Percentiles rank a stretch among this genome's conserved stretches.
These are phyloP conservation scores for Hestina assimilis DNA, from an alignment of 1,140 invertebrate species.

Conservation along the genomic window DNA sequence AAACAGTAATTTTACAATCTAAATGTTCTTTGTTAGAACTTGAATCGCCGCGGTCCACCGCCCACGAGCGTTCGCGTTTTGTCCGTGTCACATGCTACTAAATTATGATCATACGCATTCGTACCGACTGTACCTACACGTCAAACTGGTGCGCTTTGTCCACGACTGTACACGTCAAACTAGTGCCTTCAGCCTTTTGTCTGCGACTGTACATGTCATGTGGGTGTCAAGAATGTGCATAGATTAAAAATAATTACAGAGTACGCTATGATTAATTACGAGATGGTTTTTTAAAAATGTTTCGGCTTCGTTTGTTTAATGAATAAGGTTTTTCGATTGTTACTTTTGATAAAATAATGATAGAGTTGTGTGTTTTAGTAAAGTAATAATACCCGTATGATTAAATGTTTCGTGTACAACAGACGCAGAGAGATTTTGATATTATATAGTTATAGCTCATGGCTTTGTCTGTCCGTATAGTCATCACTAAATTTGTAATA, in stretches of 20 bases:
- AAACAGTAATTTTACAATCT: background rate
- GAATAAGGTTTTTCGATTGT: background rate
- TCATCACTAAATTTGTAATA: no score
- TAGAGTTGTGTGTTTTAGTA: background rate
- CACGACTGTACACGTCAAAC: constrained; percentile 24
- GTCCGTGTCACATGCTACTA: constrained; percentile 20
- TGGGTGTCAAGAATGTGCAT: constrained; percentile 36
- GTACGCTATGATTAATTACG: constrained; percentile 22
- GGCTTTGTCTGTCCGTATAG: no score
- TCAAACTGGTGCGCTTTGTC: constrained; percentile 15
- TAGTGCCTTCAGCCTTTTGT: constrained; percentile 33
- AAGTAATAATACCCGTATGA: constrained; percentile 2
- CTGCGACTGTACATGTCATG: constrained; percentile 24
- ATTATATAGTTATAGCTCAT: no score
- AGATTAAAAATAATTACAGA: constrained; percentile 41
- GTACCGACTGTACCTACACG: constrained; percentile 7
- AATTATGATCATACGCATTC: constrained; percentile 19
- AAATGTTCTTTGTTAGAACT: constrained; percentile 15
- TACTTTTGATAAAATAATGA: constrained; percentile 11
- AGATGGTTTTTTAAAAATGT: background rate
- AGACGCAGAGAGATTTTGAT: no score
- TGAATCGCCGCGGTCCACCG: constrained; percentile 22
- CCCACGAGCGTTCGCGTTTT: constrained; percentile 24
- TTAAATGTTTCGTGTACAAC: no score
- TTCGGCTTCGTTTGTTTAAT: constrained; percentile 8